Conservation (phyloP, 2,113 vertebrate species). For the Rousettus leschenaultii region DNA sequence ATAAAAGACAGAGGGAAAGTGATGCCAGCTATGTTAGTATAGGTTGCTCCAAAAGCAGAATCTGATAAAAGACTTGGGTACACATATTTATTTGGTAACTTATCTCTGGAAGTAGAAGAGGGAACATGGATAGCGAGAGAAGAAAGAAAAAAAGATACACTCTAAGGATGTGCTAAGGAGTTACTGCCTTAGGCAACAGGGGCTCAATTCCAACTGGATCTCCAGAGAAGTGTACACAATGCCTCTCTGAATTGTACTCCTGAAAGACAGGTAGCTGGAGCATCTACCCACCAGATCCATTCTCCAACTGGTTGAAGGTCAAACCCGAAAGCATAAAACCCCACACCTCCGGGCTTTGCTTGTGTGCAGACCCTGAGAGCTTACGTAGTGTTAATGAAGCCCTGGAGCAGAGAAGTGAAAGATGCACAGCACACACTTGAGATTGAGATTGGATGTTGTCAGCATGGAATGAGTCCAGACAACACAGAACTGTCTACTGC, state of each 20-base stretch:
- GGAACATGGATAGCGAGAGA: neutral
- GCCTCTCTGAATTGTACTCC: neutral
- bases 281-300: neutral
- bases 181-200: neutral
- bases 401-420: neutral
- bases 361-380: neutral
- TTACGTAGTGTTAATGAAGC: neutral
- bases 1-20: neutral
- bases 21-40: neutral
- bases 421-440: neutral
- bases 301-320: neutral
- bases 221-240: neutral
- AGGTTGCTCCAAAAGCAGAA: neutral
- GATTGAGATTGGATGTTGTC: neutral
- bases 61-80: neutral
- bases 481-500: neutral
- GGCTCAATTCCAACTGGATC: neutral
- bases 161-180: neutral
- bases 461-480: neutral
- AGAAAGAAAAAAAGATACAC: neutral
- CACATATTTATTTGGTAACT: neutral
- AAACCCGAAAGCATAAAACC: neutral
- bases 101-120: neutral
- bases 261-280: neutral
- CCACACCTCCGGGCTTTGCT: neutral